phyloP scores from a whole-genome alignment of 2,888 invertebrate genomes.

The Andricus curvator region DNA sequence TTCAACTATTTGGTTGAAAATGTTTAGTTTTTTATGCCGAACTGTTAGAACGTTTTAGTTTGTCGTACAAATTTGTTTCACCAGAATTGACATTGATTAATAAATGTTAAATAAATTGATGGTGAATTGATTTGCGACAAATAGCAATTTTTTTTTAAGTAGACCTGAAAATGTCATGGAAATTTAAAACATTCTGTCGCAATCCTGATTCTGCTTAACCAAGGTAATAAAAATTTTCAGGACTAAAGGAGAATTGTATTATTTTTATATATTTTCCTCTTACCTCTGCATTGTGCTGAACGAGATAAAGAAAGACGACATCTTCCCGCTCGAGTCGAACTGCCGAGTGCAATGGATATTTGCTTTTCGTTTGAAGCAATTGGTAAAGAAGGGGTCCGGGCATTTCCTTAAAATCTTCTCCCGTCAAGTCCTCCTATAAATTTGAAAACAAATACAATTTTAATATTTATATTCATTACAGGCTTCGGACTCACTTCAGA shows the following conservation, averaged over 20 bases:
- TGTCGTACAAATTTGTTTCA: no score
- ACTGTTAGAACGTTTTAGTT: no score
- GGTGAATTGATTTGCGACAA: no score
- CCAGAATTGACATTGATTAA: no score
- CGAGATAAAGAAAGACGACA: conserved; percentile 95
- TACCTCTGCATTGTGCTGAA: conserved; percentile 94
- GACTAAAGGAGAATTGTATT: neutral
- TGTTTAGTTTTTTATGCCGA: no score
- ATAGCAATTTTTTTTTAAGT: no score
- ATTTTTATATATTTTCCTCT: conserved; percentile 61
- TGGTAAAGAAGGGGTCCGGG: conserved; percentile 93
- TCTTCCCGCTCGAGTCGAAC: conserved; percentile 93
- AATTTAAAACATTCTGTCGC: no score
- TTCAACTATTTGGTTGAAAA: no score
- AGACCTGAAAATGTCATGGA: no score
- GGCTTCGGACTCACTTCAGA: no score
- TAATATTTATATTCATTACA: neutral
- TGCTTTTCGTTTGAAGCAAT: conserved; percentile 94
- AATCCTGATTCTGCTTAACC: neutral
- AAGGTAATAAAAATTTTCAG: neutral
- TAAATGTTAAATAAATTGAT: no score
- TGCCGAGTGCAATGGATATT: conserved; percentile 93
- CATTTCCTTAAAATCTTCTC: conserved; percentile 95
- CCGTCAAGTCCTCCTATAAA: conserved; percentile 83
- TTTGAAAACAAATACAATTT: conserved; percentile 5